Evolutionary conservation across 2,113 vertebrate species (phyloP).

Genomic region (Felis catus): F.catus_Fca126_mat1.0 CM031419.1:192744001-192744500

Average conservation of each 20-base stretch:
- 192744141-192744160: background rate
- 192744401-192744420: fast-evolving
- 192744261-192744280: background rate
- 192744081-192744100: background rate
- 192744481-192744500: background rate
- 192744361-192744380: background rate
- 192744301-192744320: background rate
- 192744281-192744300: background rate
- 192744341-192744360: background rate
- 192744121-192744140: background rate
- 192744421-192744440: background rate
- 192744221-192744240: background rate
- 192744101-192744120: background rate
- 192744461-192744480: background rate
- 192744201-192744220: background rate
- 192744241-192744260: background rate
- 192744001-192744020: background rate
- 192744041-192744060: background rate
- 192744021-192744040: background rate
- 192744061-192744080: background rate
- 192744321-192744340: background rate
- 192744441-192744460: fast-evolving
- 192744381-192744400: background rate
- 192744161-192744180: background rate
- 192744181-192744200: background rate